Evolutionary conservation across 1,140 invertebrate species (phyloP), one percentile per base, ranked within the genome.

Genomic region (Orussus abietinus): DNA sequence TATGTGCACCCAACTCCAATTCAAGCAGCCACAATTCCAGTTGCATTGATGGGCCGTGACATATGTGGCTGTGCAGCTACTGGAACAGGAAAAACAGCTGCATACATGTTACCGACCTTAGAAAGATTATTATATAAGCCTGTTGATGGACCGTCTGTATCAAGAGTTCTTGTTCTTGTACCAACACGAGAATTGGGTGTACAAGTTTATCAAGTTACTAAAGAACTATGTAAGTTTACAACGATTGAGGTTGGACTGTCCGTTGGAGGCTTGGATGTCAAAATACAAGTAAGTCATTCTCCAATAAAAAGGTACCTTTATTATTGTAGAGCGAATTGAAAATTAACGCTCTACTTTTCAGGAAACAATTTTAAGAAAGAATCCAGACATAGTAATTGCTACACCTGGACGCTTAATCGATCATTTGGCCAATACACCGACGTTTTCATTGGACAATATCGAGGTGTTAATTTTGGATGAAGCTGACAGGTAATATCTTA

Each of bases 331-430:
- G 22, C n/a, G 22, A 25, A 25, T n/a, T n/a, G n/a, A n/a, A n/a
- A n/a, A n/a, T n/a, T n/a, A n/a, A n/a, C n/a, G n/a, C n/a, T 29
- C 51, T 47, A 51, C 44, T 40, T 55, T 60, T 15, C 64, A 87
- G 78, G 94, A 97, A 79, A 80, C 82, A 42, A 82, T 92, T 15
- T 72, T 98, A 15, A 77, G 94, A 26, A 83, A 87, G 51, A 90
- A 88, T 64, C 96, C 96, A 1, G 96, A 99, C 71, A 84, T 99
- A 55, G 92, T 99, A 1, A 96, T 99, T 64, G 96, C 96, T 9
- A 99, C 96, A 0, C 96, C 96, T 1, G 96, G 96, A 44, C 80
- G 96, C 53, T 79, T 99, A 4, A 96, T 99, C 35, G 96, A 99
- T 76, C 94, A 97, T 75, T 76, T 98, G n/a, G 83, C 89, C 59